Evolutionary conservation across 2,113 vertebrate genomes (phyloP), one percentile per base, ranked within the genome.

Genomic region (Corynorhinus townsendii): DNA sequence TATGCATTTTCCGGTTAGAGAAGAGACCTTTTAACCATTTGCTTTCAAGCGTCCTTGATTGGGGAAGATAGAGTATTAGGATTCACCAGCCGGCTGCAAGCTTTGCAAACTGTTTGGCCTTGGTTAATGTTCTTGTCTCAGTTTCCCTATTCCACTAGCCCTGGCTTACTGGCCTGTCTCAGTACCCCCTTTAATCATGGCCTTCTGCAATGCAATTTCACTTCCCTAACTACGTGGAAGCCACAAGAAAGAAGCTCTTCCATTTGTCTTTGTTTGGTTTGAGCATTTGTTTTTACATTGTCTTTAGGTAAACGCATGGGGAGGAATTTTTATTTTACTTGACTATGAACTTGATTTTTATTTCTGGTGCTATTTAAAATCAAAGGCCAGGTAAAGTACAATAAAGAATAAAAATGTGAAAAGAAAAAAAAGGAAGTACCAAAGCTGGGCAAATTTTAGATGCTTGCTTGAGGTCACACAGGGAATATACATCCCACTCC

Each of bases 381-480:
- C 97, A 96, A 97, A 97, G 96, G 95, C 45, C 93, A 97, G 97
- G 98, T 98, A 97, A 95, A 98, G 96, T 94, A 98, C 95, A 98
- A 97, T 97, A 96, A 98, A 97, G 97, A 98, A 97, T 97, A 97
- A 98, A 98, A 97, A 96, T 95, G 91, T 97, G 96, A 98, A 14
- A 30, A 30, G 11, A 64, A 64, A 64, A 64, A 72, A 59, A 28
- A 87, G 33, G n/a, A 83, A n/a, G 11, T 8, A 20, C 22, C 17
- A 28, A 89, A 6, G 4, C 16, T 43, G 3, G 33, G 35, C 35
- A 14, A 43, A 95, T 45, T 80, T 71, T 43, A 87, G 52, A 15
- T n/a, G 10, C 12, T 82, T 64, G 20, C 35, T 35, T 10, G 30
- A 20, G 8, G 45, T 86, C 56, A 64, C 20, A 16, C 0, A 33